Conservation (phyloP, 2,113 vertebrate species). For the Murina feae region DNA sequence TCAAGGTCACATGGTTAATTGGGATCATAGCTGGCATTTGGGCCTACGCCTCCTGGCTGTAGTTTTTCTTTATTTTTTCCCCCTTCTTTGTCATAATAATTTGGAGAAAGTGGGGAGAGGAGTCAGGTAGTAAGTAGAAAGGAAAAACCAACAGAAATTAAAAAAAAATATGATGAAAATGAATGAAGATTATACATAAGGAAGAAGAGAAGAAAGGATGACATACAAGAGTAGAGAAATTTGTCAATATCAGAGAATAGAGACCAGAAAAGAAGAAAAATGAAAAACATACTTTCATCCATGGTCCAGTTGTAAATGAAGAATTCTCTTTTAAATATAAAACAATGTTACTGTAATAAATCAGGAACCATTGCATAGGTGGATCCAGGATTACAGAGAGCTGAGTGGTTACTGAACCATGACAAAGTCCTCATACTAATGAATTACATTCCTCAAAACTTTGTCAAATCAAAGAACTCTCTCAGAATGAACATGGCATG, state of each 20-base stretch:
- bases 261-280: not conserved
- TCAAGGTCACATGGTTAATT: not conserved
- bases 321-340: not conserved
- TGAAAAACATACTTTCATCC: not conserved
- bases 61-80: not conserved
- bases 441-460: constrained; percentile 57
- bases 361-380: not conserved
- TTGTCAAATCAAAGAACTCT: constrained; percentile 47
- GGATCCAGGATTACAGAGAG: not conserved
- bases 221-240: not conserved
- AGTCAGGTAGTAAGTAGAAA: not conserved
- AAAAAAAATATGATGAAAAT: not conserved
- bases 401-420: constrained; percentile 31
- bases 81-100: not conserved
- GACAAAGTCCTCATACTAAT: constrained; percentile 48
- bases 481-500: constrained; percentile 42
- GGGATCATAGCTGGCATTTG: not conserved
- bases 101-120: not conserved
- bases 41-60: not conserved
- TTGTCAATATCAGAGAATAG: not conserved
- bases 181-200: not conserved
- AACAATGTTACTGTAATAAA: constrained; percentile 43
- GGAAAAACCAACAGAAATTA: not conserved
- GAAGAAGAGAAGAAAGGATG: not conserved
- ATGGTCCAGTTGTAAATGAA: not conserved